Base-by-base conservation (phyloP, 2,113 vertebrate genomes). In the Neodontobutis hainanensis region DNA sequence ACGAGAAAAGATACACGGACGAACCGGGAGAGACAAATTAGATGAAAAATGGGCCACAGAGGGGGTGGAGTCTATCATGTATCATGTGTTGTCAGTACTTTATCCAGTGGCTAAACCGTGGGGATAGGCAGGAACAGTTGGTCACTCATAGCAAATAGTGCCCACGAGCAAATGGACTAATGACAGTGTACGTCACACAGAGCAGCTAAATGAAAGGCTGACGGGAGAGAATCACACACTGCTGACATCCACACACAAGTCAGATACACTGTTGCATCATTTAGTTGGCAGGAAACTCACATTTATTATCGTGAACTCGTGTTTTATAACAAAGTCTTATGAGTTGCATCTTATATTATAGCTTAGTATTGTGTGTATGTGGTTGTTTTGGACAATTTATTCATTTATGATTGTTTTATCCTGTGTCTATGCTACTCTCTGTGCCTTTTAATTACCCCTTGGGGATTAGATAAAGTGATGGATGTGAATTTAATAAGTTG, bases 81-180 rank as follows among this genome's bases (percentile, higher is more conserved):
- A 61, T 38, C 58, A 63, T 69, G 68, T 50, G 16, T 44, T n/a
- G 48, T 60, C 50, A 27, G 32, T 10, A 7, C 42, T 68, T 3
- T 51, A 56, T 78, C 63, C 66, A 53, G 49, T 66, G 72, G 69
- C 38, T 68, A 15, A 70, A 59, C 61, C 38, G 42, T 35, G 45
- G 66, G 69, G 52, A 45, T 34, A 4, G 43, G 46, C 55, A 50
- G 55, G 27, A 47, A 53, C 10, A 57, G 51, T 48, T 47, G 19
- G 32, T 61, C 74, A 82, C 50, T 65, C 56, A 9, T 15, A 65
- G 35, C 36, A 64, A 85, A 78, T 51, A 45, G 11, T 38, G 61
- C 44, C 72, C 53, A 47, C 49, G 73, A 68, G 76, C 53, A 27
- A 58, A 15, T 53, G 12, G 34, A 65, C 42, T 64, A 61, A 70